phyloP scores from a whole-genome alignment of 2,797 vertebrate genomes.

The Lycodopsis pacificus region DNA sequence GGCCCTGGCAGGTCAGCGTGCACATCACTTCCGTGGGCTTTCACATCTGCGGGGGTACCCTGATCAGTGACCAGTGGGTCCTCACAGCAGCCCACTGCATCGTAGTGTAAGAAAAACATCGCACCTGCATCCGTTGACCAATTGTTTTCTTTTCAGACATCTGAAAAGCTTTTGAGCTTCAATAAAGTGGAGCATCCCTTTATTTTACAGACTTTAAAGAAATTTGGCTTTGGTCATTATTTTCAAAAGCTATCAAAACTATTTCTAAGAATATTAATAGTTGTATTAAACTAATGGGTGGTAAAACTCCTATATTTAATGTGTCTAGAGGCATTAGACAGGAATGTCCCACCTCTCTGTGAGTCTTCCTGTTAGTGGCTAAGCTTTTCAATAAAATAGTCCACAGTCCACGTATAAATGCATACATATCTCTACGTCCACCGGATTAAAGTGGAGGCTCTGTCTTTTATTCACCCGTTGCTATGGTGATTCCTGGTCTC shows the following conservation, averaged over 20 bases:
- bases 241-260: too few relatives aligned
- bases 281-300: background rate
- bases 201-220: background rate
- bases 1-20: slow-evolving; percentile 81
- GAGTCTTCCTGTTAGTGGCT: too few relatives aligned
- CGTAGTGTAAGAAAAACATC: slow-evolving; percentile 34
- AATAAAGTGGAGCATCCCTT: background rate
- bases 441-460: too few relatives aligned
- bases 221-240: background rate
- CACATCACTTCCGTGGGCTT: background rate
- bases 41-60: slow-evolving; percentile 78
- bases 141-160: background rate
- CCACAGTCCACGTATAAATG: too few relatives aligned
- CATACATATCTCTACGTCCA: too few relatives aligned
- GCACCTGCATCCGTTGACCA: background rate
- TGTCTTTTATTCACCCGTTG: too few relatives aligned
- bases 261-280: background rate
- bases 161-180: background rate
- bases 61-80: slow-evolving; percentile 77
- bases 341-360: too few relatives aligned
- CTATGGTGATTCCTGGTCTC: too few relatives aligned
- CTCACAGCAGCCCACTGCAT: slow-evolving; percentile 80
- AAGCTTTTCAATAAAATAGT: too few relatives aligned
- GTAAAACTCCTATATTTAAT: background rate
- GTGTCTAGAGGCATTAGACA: too few relatives aligned